Evolutionary conservation across 2,113 vertebrate genomes (phyloP).

Genomic region (Muntiacus muntjak): DNA sequence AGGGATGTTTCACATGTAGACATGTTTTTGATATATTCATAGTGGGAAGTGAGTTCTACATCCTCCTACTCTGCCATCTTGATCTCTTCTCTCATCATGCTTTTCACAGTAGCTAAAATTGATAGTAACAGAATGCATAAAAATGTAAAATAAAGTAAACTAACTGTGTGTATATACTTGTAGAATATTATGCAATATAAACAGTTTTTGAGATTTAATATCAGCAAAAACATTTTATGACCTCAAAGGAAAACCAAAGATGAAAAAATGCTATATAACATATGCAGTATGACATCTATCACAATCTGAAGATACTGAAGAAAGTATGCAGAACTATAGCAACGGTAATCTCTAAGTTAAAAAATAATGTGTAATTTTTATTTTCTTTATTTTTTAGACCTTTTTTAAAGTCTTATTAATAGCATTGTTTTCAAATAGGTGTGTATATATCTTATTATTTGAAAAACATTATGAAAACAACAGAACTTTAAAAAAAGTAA

Average conservation of each 20-base stretch:
- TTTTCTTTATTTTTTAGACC: neutral
- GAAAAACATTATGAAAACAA: neutral
- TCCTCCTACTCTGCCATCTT: neutral
- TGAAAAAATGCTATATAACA: neutral
- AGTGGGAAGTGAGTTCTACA: neutral
- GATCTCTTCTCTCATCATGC: neutral
- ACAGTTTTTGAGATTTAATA: neutral
- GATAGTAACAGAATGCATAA: neutral
- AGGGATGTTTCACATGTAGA: neutral
- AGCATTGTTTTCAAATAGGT: neutral
- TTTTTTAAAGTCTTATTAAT: neutral
- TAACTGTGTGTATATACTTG: neutral
- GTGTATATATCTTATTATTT: neutral
- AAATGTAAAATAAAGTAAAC: neutral
- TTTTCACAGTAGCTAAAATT: neutral
- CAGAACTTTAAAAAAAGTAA: neutral
- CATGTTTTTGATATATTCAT: neutral
- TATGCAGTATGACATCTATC: neutral
- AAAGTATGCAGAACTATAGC: neutral
- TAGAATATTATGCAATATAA: neutral
- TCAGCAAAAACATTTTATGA: neutral
- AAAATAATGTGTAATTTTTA: neutral
- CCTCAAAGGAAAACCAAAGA: neutral
- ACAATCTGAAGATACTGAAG: neutral
- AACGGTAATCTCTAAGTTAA: neutral